phyloP scores from a whole-genome alignment of 1,140 invertebrate species.

The Probaryconus sp. region DNA sequence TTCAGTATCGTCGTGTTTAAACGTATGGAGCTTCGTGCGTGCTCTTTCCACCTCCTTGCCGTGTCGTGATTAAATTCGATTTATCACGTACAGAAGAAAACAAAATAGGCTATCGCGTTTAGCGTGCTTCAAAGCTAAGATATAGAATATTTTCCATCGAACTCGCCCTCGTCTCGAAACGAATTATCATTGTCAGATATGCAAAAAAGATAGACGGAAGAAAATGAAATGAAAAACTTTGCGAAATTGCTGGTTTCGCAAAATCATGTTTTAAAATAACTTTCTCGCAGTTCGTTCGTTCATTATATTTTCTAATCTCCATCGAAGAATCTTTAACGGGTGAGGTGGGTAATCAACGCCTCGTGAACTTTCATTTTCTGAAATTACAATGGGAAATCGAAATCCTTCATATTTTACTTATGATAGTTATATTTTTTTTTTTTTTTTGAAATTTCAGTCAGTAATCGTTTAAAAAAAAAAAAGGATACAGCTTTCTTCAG shows the following conservation, averaged over 20 bases:
- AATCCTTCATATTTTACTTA: no score
- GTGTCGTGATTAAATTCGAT: slow-evolving; percentile 42
- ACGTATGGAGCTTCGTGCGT: slow-evolving; percentile 25
- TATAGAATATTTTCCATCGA: background rate
- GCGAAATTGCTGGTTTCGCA: no score
- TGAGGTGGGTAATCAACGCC: no score
- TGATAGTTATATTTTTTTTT: background rate
- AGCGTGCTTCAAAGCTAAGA: slow-evolving; percentile 10
- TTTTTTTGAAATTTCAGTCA: background rate
- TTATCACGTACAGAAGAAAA: slow-evolving; percentile 34
- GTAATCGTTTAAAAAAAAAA: no score
- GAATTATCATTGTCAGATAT: slow-evolving; percentile 5
- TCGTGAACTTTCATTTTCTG: no score
- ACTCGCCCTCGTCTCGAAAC: background rate
- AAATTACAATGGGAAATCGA: no score
- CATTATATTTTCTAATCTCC: no score
- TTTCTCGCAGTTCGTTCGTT: no score
- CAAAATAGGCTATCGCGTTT: slow-evolving; percentile 29
- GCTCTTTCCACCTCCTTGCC: slow-evolving; percentile 8
- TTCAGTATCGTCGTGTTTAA: slow-evolving; percentile 40
- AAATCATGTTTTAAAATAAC: no score
- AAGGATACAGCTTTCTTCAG: slow-evolving; percentile 95
- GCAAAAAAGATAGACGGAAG: background rate
- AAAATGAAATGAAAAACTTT: background rate
- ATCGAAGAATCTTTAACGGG: no score